Conservation (phyloP, 2,797 vertebrate genomes). For the Lateolabrax maculatus region DNA sequence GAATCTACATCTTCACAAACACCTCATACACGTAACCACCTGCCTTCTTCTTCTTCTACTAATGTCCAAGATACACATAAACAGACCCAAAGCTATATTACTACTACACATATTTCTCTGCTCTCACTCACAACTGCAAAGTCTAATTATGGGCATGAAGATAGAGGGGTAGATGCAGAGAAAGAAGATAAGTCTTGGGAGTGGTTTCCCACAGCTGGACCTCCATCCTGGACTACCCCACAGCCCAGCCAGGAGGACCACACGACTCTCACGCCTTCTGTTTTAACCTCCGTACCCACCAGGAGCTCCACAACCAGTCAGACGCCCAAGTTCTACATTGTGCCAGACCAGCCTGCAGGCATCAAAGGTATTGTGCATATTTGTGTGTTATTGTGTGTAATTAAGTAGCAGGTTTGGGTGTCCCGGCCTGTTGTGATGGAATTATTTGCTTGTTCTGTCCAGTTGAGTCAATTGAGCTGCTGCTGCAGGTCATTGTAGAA, state of each 20-base stretch:
- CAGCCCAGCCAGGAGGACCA: conserved; percentile 5
- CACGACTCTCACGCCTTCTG: background rate
- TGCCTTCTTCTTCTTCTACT: background rate
- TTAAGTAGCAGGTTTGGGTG: background rate
- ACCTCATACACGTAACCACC: background rate
- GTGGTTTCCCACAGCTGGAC: conserved; percentile 25
- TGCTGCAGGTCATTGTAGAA: conserved; percentile 84
- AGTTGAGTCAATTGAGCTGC: conserved; percentile 83
- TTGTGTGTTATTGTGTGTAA: background rate
- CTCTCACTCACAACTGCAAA: conserved; percentile 13
- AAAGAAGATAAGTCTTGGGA: background rate
- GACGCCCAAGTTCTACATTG: conserved; percentile 76
- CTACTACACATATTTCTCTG: conserved; percentile 9
- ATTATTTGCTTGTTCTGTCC: conserved; percentile 36
- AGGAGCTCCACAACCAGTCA: conserved; percentile 43
- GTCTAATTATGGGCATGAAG: background rate
- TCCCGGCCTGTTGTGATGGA: background rate
- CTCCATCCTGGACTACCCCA: background rate
- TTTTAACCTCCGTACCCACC: background rate
- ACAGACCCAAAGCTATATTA: background rate
- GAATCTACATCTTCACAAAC: background rate
- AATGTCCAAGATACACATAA: conserved; percentile 10
- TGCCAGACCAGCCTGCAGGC: conserved; percentile 76
- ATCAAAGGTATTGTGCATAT: conserved; percentile 74
- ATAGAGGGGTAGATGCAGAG: background rate